These are phyloP conservation scores for Bergia puertoricense DNA, from an alignment of 92 coral and sea anemone genomes.

Conservation along the genomic window DNA sequence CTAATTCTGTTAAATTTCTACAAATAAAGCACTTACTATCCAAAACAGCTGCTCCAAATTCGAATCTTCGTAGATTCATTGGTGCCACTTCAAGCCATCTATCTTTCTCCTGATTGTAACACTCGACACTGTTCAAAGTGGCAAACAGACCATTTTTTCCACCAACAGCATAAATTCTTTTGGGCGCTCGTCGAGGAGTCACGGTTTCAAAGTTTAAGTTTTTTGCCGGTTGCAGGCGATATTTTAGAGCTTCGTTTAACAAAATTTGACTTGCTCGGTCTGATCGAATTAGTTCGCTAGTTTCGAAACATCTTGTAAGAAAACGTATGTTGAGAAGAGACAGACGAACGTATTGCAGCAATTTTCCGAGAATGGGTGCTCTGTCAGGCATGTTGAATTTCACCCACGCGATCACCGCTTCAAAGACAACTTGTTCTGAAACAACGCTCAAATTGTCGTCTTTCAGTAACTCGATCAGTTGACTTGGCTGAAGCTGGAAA, in stretches of 20 bases:
- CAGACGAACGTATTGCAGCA: slow-evolving; percentile 76
- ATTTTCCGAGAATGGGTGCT: slow-evolving; percentile 60
- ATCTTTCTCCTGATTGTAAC: slow-evolving; percentile 72
- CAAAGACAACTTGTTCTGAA: slow-evolving; percentile 88
- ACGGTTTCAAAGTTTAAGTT: slow-evolving; percentile 51
- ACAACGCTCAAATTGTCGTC: slow-evolving; percentile 82
- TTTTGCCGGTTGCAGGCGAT: slow-evolving; percentile 65
- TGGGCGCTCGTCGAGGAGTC: slow-evolving; percentile 72
- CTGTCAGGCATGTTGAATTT: slow-evolving; percentile 68
- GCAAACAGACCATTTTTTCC: slow-evolving; percentile 95
- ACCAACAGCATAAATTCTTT: slow-evolving; percentile 83
- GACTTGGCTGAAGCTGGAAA: slow-evolving; percentile 58
- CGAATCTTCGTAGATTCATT: slow-evolving; percentile 86
- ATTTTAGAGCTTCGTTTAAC: slow-evolving; percentile 72
- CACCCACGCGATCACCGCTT: slow-evolving; percentile 84
- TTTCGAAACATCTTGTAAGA: slow-evolving; percentile 69
- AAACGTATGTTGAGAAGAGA: slow-evolving; percentile 71
- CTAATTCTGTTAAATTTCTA: neutral
- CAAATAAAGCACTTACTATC: slow-evolving; percentile 61
- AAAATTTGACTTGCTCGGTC: slow-evolving; percentile 72
- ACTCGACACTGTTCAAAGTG: slow-evolving; percentile 85
- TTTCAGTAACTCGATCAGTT: slow-evolving; percentile 69
- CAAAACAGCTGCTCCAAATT: slow-evolving; percentile 88
- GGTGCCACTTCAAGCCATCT: slow-evolving; percentile 75
- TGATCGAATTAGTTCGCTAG: slow-evolving; percentile 71